Base-by-base conservation (phyloP, 2,888 invertebrate species). In the Lepidocyrtoides sp. region DNA sequence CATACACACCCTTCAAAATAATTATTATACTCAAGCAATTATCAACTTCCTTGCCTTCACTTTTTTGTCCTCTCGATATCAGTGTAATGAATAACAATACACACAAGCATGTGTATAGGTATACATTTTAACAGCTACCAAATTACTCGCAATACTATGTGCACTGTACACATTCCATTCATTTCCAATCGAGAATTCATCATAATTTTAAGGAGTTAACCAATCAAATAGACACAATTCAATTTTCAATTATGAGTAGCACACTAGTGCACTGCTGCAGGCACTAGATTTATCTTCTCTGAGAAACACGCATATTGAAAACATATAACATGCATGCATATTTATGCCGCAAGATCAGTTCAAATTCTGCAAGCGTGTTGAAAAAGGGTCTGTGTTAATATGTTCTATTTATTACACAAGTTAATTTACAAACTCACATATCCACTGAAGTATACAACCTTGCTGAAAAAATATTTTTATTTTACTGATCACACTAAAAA, bases 351-450 rank as follows among this genome's bases (percentile, higher is more conserved):
- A 69, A 36, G 20, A 36, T 4, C n/a, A 1, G 2, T 75, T 83
- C 10, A 54, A n/a, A 72, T 85, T 72, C 72, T 84, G 20, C 32
- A n/a, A 4, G 85, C 72, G 85, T 85, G 36, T 12, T 75, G 48
- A 79, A 79, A 83, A 57, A 36, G 20, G 69, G 1, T 3, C 36
- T 85, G 72, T 36, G 32, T 57, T 72, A 85, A 85, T 79, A 20
- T 63, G 8, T 75, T 72, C 32, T 72, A 10, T 75, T 48, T 29
- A 75, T 77, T 79, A 77, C 86, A 77, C 26, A 77, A 77, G 77
- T 29, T 87, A 29, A 87, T 87, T 87, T 77, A 77, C 86, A 77
- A 77, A 87, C 86, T 86, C 60, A 63, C 29, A 66, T 69, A 12
- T 29, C 85, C 54, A 75, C 36, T 86, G 48, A 87, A 51, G n/a